Percentiles rank a stretch among this genome's conserved stretches.
phyloP scores from a whole-genome alignment of 2,113 vertebrate species.

The Machaerirhynchus nigripectus region DNA sequence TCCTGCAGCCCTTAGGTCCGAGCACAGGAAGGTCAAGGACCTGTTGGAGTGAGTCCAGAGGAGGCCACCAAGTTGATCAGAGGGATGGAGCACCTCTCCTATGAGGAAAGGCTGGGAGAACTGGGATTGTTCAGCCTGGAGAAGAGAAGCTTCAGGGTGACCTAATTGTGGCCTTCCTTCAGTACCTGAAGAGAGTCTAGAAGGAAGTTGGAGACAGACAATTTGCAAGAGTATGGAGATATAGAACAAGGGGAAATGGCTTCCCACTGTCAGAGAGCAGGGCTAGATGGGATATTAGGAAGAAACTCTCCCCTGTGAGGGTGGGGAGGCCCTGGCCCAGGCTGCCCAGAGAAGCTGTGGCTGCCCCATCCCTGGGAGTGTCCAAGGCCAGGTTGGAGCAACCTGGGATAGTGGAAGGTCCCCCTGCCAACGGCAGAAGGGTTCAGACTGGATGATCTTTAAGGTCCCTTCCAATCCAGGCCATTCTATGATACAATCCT shows the following conservation, averaged over 20 bases:
- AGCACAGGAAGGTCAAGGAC: neutral
- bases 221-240: neutral
- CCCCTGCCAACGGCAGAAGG: neutral
- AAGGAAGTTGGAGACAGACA: neutral
- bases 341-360: neutral
- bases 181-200: neutral
- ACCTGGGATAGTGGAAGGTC: neutral
- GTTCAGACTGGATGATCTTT: neutral
- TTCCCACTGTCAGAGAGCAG: neutral
- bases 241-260: no score
- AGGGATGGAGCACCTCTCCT: neutral
- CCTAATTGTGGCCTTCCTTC: fast-evolving
- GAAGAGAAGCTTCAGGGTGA: neutral
- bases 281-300: neutral
- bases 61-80: neutral
- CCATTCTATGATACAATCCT: neutral
- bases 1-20: neutral
- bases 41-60: neutral
- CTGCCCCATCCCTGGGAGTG: neutral
- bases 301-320: neutral
- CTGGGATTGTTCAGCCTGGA: neutral
- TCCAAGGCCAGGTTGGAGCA: neutral
- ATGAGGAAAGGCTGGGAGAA: neutral
- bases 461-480: neutral
- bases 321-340: neutral